Conservation (phyloP, 2,113 vertebrate genomes). For the Rhipidura dahli region DNA sequence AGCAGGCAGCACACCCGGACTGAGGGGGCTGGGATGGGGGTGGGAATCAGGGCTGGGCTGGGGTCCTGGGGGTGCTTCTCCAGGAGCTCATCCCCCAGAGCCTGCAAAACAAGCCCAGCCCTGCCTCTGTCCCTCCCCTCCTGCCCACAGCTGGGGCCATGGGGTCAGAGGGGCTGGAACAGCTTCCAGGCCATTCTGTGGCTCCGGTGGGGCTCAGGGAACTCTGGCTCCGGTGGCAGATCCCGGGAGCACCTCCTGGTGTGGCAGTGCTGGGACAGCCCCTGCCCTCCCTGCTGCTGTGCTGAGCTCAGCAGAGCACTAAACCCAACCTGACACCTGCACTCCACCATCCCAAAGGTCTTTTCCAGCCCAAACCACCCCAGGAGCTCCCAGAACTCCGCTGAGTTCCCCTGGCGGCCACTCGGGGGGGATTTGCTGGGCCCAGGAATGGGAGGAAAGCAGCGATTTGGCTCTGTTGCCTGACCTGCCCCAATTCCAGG, state of each 20-base stretch:
- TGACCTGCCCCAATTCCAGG: neutral
- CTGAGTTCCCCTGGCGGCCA: neutral
- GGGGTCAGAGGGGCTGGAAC: accelerated
- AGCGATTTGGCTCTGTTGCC: neutral
- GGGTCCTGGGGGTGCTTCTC: neutral
- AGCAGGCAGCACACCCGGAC: neutral
- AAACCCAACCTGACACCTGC: accelerated
- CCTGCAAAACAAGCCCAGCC: neutral
- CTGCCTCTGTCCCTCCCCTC: neutral
- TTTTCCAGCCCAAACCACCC: neutral
- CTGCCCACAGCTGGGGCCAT: neutral
- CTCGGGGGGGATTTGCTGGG: neutral
- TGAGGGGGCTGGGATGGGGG: neutral
- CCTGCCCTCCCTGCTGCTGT: neutral
- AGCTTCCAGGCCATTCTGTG: neutral
- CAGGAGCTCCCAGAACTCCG: neutral
- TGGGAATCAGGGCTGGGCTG: neutral
- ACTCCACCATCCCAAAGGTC: neutral
- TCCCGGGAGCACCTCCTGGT: neutral
- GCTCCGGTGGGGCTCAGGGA: accelerated
- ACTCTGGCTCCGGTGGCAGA: neutral
- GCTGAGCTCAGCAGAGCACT: neutral
- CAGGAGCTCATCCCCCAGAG: neutral
- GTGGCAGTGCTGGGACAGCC: neutral
- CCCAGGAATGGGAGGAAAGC: neutral